phyloP scores from a whole-genome alignment of 2,888 invertebrate genomes.

The Odontocolon sp. region DNA sequence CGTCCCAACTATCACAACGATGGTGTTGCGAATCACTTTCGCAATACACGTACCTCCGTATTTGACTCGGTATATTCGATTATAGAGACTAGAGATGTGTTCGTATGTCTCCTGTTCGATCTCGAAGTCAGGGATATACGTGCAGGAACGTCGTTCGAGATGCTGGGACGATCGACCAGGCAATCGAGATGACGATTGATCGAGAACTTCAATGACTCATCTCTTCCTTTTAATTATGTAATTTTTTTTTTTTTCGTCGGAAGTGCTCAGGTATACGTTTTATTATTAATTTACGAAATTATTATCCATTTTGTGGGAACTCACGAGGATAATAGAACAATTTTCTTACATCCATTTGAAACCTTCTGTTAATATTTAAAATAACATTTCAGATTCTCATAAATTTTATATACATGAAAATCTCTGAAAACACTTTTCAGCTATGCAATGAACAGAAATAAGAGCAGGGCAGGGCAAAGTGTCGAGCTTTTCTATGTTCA shows the following conservation, averaged over 20 bases:
- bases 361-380: too few relatives aligned
- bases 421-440: too few relatives aligned
- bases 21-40: slow-evolving; percentile 55
- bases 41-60: slow-evolving; percentile 33
- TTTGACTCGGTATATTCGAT: slow-evolving; percentile 47
- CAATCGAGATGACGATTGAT: slow-evolving; percentile 39
- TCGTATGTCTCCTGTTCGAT: slow-evolving; percentile 3
- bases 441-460: too few relatives aligned
- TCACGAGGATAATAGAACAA: too few relatives aligned
- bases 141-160: slow-evolving; percentile 22
- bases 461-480: not conserved
- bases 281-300: too few relatives aligned
- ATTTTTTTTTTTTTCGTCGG: not conserved
- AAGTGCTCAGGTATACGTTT: not conserved
- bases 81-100: slow-evolving; percentile 23
- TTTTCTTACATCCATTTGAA: too few relatives aligned
- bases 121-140: slow-evolving; percentile 19
- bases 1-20: slow-evolving; percentile 35
- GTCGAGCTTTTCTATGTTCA: not conserved
- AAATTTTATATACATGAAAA: too few relatives aligned
- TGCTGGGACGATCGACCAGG: slow-evolving; percentile 9
- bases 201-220: slow-evolving; percentile 53
- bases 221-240: not conserved
- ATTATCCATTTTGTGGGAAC: too few relatives aligned
- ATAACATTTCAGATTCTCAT: too few relatives aligned